These are phyloP conservation scores for Caenorhabditis sp. DNA, from an alignment of 2,888 invertebrate genomes.

Conservation along the genomic window DNA sequence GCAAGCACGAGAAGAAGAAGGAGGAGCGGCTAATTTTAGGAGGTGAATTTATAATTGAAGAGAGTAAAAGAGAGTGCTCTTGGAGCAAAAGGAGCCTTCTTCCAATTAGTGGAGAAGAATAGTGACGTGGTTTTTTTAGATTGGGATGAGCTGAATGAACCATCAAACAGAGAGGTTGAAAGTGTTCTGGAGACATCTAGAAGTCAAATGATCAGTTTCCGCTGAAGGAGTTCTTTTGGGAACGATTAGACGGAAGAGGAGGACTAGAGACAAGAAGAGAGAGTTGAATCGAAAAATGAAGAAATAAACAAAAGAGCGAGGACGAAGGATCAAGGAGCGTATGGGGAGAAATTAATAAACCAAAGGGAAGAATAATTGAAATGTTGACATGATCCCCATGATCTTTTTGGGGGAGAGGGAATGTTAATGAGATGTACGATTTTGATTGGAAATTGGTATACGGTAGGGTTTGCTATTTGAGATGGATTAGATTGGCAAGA, in stretches of 20 bases:
- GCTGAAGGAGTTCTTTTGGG: conserved; percentile 5
- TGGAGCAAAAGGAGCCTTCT: neutral
- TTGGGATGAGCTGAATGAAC: conserved; percentile 36
- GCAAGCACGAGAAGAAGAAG: neutral
- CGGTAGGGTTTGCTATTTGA: neutral
- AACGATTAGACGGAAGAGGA: conserved; percentile 1
- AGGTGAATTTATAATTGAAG: conserved; percentile 56
- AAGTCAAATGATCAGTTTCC: conserved; percentile 24
- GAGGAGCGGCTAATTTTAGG: conserved; percentile 37
- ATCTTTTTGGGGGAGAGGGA: neutral
- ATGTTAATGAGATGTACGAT: neutral
- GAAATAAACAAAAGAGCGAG: conserved; percentile 16
- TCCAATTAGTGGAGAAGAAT: conserved; percentile 33
- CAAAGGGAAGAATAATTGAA: neutral
- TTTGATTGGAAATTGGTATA: neutral
- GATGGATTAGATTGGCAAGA: neutral
- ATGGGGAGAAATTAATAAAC: neutral
- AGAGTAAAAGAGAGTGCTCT: neutral
- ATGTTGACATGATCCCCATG: neutral
- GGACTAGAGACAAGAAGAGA: neutral
- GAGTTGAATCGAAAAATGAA: neutral
- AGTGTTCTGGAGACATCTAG: neutral
- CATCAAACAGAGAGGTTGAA: neutral
- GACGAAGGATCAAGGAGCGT: conserved; percentile 1
- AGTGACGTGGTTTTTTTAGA: conserved; percentile 41